Conservation (phyloP, 2,888 invertebrate species). For the Cosmopolites sordidus region DNA sequence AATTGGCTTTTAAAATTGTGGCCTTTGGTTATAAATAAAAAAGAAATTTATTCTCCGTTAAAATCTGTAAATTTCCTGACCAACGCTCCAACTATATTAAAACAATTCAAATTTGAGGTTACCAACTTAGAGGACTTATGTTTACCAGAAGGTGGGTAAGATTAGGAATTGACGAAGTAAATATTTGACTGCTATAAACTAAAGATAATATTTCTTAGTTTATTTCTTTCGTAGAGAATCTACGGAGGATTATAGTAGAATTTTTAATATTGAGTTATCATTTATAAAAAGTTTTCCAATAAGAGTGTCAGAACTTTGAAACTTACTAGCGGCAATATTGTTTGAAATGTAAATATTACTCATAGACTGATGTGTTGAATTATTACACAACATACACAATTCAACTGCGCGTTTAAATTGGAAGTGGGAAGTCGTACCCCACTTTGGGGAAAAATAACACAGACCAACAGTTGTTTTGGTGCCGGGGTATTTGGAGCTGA, state of each 20-base stretch:
- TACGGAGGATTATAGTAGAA: slow-evolving; percentile 57
- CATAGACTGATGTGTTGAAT: slow-evolving; percentile 54
- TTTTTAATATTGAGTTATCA: too few species aligned
- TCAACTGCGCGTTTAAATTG: too few species aligned
- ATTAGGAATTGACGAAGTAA: too few species aligned
- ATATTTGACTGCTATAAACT: slow-evolving; percentile 63
- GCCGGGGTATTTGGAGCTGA: too few species aligned
- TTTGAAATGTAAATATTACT: too few species aligned
- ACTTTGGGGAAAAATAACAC: too few species aligned
- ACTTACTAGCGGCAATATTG: too few species aligned
- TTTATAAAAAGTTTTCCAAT: too few species aligned
- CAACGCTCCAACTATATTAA: slow-evolving; percentile 53
- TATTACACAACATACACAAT: slow-evolving; percentile 80
- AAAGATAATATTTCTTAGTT: slow-evolving; percentile 80
- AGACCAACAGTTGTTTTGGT: too few species aligned
- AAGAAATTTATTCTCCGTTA: slow-evolving; percentile 56
- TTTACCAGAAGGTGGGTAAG: slow-evolving; percentile 46
- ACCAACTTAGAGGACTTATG: slow-evolving; percentile 51
- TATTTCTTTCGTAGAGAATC: slow-evolving; percentile 68
- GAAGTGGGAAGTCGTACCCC: too few species aligned
- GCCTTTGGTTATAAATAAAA: slow-evolving; percentile 46
- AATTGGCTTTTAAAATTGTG: slow-evolving; percentile 75
- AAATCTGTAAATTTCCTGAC: slow-evolving; percentile 63
- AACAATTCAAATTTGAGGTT: slow-evolving; percentile 51
- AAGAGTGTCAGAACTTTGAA: too few species aligned